Base-by-base conservation (phyloP, 2,113 vertebrate genomes). In the Dasypus novemcinctus region DNA sequence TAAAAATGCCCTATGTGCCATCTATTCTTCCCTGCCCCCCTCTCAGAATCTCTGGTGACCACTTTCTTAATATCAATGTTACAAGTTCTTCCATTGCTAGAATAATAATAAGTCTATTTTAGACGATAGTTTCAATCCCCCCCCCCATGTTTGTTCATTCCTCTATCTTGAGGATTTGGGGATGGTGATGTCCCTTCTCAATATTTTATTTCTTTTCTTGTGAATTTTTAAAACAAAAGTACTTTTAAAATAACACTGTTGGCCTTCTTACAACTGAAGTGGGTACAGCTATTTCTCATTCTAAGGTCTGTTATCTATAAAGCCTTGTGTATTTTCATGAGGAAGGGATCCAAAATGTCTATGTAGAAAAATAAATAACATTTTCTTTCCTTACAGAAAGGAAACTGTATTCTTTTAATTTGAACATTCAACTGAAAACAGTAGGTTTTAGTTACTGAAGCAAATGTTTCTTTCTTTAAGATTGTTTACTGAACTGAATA, bases 401-500 rank as follows among this genome's bases (percentile, higher is more conserved):
- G 83, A 91, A 96, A 91, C 66, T 78, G 33, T 84, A 87, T 93
- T 87, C 59, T 90, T 90, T 94, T 79, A 94, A 92, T 90, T 79
- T 90, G 59, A 69, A 76, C 27, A 68, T 90, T 93, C 90, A 68
- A 1, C 54, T 72, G 64, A 87, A 95, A 95, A 93, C 52, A 94
- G 83, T 90, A 20, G 52, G 86, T 82, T 91, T 89, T 91, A 17
- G 68, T 94, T 92, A 96, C 52, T 95, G 78, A 90, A 93, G 61
- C 20, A 46, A 95, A 96, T 93, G 23, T 94, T 91, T 95, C 61
- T 57, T 14, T 54, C 59, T 93, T 87, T 80, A 89, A 57, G 78
- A 93, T 93, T 91, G 72, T 95, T 93, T 90, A 93, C 68, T 69
- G 71, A 79, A 93, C 43, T 93, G 31, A 95, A 97, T 89, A 83